Base-by-base conservation (phyloP, 2,888 invertebrate species). In the Aphidoletes aphidimyza region DNA sequence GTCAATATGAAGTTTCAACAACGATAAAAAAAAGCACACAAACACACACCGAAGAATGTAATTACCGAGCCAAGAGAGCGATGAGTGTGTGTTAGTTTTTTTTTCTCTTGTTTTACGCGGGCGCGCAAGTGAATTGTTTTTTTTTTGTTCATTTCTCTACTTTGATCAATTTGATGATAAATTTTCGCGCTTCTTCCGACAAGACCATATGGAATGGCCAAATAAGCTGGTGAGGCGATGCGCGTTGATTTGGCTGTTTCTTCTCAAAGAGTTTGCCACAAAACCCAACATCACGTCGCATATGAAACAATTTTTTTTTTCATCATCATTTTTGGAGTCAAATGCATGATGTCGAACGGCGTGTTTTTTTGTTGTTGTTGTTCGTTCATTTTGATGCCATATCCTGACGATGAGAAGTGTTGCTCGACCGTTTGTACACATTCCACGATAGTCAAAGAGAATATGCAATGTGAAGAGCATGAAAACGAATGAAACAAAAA, bases 121-220 rank as follows among this genome's bases (percentile, higher is more conserved):
- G 54, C 26, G 54, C 26, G 26, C 54, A 54, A 22, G 22, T 47
- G 54, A 54, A 54, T 26, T 54, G n/a, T n/a, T n/a, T n/a, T n/a
- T n/a, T n/a, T n/a, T n/a, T n/a, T n/a, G n/a, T n/a, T n/a, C n/a
- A n/a, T n/a, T n/a, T n/a, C n/a, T n/a, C n/a, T n/a, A n/a, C n/a
- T 54, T 22, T 26, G 54, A 54, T 54, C 54, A 54, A 54, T 54
- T n/a, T 54, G 54, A 54, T 69, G 69, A 69, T 69, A 69, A 30
- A 69, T 69, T 30, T 69, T 69, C 30, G 11, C 69, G 17, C 26
- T 30, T 69, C 69, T n/a, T 30, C 19, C 30, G n/a, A 30, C 69
- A 14, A 54, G 6, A 11, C 47, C 19, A 47, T 47, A n/a, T n/a
- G n/a, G n/a, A n/a, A n/a, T n/a, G n/a, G n/a, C n/a, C n/a, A n/a